Conservation (phyloP, 2,113 vertebrate genomes). For the Lampris megalopsis region DNA sequence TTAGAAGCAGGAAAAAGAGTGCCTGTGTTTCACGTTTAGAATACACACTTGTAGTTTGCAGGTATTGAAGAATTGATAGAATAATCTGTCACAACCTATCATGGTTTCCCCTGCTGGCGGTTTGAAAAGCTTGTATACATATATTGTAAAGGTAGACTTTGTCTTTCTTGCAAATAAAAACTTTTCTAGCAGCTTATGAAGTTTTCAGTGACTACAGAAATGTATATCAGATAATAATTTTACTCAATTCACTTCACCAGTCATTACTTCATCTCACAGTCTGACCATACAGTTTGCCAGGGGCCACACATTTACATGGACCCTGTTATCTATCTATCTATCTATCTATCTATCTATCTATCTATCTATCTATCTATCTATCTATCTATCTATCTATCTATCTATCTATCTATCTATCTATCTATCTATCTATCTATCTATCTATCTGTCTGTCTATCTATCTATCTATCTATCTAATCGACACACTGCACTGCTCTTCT, state of each 20-base stretch:
- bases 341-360: neutral
- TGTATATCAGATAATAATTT: too few species aligned
- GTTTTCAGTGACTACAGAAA: too few species aligned
- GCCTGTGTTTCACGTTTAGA: too few species aligned
- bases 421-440: too few species aligned
- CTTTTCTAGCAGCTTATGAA: too few species aligned
- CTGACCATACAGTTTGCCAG: slow-evolving; percentile 1
- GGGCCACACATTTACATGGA: neutral
- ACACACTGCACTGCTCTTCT: neutral
- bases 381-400: neutral
- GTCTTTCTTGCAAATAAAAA: too few species aligned
- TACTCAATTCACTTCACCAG: neutral
- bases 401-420: too few species aligned
- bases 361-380: neutral
- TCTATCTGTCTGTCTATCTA: too few species aligned
- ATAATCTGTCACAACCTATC: slow-evolving; percentile 7
- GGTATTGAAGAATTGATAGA: neutral
- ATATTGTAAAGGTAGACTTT: neutral
- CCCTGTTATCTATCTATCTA: neutral
- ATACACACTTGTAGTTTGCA: neutral
- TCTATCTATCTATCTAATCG: too few species aligned
- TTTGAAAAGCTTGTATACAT: neutral
- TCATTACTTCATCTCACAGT: neutral
- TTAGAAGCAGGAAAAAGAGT: too few species aligned
- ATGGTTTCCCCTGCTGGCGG: slow-evolving; percentile 70